Evolutionary conservation across 2,888 invertebrate genomes (phyloP), one percentile per base, ranked within the genome.

Genomic region (Drosophila antonietae): DNA sequence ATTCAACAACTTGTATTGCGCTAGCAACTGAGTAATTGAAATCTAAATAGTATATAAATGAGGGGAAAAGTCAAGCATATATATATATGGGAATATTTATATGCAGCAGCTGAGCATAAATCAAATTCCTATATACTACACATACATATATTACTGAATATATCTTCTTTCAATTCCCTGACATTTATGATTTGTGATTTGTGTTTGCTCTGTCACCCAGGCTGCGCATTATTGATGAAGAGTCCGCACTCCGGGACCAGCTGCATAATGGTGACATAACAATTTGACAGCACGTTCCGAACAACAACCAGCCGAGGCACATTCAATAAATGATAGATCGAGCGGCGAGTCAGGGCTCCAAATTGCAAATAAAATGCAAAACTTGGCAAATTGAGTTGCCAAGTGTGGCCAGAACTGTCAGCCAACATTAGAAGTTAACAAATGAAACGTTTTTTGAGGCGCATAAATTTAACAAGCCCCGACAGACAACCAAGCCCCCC

Each of bases 1-100:
- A 89, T 86, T 86, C 81, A 88, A 58, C 57, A 59, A 51, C 67
- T 65, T 39, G 58, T 66, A 73, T 65, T 71, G 33, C 10, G 10
- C 37, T 55, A 9, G 31, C 4, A 33, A 53, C 56, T 57, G 75
- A 76, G 82, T 84, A 84, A 84, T 87, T 84, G 84, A 87, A 84
- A 80, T 87, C 80, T 87, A 84, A 84, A 87, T 87, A 72, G 70
- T 72, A 73, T 72, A 83, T 73, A 78, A 86, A 86, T 75, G 73
- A 20, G 58, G 55, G 23, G 10, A 14, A n/a, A 20, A 49, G 14
- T 41, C 33, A 20, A 37, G 31, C 37, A 47, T 14, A 14, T 7
- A 7, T 31, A 23, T 18, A 57, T 12, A 37, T 23, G 20, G 10
- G 23, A 8, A 37, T 15, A 33, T 7, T 0, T 37, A 43, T 20